Evolutionary conservation across 92 coral and sea anemone genomes (phyloP), one percentile per base, ranked within the genome.

Genomic region (Diadumene lineata): DNA sequence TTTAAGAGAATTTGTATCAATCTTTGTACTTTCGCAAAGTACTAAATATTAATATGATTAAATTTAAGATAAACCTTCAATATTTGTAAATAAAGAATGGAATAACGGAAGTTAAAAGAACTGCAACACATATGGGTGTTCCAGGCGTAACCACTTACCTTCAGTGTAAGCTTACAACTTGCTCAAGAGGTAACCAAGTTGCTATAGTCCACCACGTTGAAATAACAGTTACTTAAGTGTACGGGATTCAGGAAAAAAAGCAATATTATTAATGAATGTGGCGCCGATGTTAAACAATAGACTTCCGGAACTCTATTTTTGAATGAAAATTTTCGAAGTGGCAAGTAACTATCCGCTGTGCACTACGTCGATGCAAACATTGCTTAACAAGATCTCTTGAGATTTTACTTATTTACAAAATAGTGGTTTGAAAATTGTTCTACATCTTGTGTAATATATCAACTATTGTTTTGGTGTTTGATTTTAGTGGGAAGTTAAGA

Each of bases 201-300:
- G 13, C 48, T 9, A 4, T 53, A 16, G 19, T 23, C 10, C 60
- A 38, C 48, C 7, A 13, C 13, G n/a, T 38, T 38, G 13, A 13
- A 38, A 38, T 13, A 38, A 13, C 48, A 9, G 18, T 23, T 3
- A 53, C 60, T 53, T 23, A 53, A 38, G 13, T 4, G 7, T 38
- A 38, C 60, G 19, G 60, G 18, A 21, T 4, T 23, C 64, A 26
- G 31, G 64, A 22, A 58, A 58, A 58, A 22, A 26, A 53, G 31
- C 64, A 58, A 58, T 58, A 58, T 58, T 9, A 7, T 58, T 22
- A 22, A 58, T 58, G 29, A 58, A 58, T 4, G 17, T 58, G 64
- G 64, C 64, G 64, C 64, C 64, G 64, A 38, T 58, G 1, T 22
- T 10, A 10, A 22, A 58, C 64, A 58, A 58, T 2, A 22, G 31